Percentiles rank a stretch among this genome's conserved stretches.
Evolutionary conservation across 1,140 invertebrate species (phyloP).

Genomic region (Paramacrobiotus metropolitanus): DNA sequence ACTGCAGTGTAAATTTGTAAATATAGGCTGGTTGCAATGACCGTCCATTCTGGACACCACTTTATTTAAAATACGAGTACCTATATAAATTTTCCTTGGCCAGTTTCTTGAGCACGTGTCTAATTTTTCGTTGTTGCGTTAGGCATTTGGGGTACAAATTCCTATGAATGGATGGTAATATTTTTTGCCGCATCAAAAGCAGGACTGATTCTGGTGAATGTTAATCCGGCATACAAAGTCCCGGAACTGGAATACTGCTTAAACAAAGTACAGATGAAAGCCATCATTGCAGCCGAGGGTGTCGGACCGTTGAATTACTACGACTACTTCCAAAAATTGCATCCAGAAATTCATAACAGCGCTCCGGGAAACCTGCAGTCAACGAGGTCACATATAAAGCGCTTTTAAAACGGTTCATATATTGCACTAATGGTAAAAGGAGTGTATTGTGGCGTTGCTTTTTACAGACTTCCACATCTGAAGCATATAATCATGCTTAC

Average conservation of each 20-base stretch:
- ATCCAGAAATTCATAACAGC: not conserved
- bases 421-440: not conserved
- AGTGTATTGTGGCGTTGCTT: too few species aligned
- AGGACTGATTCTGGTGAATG: constrained; percentile 38
- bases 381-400: too few species aligned
- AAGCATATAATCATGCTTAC: not conserved
- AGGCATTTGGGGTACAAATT: constrained; percentile 70
- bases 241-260: constrained; percentile 23
- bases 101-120: too few species aligned
- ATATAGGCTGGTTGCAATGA: too few species aligned
- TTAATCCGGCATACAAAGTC: constrained; percentile 23
- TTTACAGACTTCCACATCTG: not conserved
- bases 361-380: too few species aligned
- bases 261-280: constrained; percentile 17
- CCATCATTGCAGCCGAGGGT: not conserved
- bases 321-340: not conserved
- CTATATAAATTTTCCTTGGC: too few species aligned
- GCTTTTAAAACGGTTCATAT: not conserved
- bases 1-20: not conserved
- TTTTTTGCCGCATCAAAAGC: constrained; percentile 50
- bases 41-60: too few species aligned
- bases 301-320: not conserved
- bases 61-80: too few species aligned
- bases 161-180: constrained; percentile 50
- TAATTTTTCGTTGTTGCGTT: not conserved